phyloP scores from a whole-genome alignment of 1,140 invertebrate species.

The Teleopsis dalmanni region DNA sequence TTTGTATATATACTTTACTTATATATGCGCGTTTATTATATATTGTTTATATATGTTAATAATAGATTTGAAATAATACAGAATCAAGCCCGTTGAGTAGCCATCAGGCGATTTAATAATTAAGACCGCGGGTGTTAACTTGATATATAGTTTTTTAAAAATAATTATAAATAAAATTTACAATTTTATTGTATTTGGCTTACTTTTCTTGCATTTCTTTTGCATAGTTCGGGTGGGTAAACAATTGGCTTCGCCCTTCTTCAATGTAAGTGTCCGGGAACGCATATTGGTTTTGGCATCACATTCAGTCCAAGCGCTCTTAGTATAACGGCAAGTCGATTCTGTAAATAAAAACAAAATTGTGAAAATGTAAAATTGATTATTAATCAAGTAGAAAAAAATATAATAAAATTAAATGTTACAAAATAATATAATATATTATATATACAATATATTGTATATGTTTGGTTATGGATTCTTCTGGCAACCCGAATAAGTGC shows the following conservation, averaged over 20 bases:
- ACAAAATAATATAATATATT: too few relatives aligned
- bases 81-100: too few relatives aligned
- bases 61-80: too few relatives aligned
- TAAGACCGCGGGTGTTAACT: too few relatives aligned
- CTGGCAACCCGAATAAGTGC: too few relatives aligned
- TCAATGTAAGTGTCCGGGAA: slow-evolving; percentile 68
- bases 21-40: too few relatives aligned
- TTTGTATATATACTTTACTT: too few relatives aligned
- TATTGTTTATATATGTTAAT: too few relatives aligned
- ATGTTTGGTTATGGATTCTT: too few relatives aligned
- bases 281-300: slow-evolving; percentile 71
- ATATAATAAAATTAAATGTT: background rate
- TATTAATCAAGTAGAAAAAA: background rate
- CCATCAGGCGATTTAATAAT: too few relatives aligned
- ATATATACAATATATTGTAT: too few relatives aligned
- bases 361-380: background rate
- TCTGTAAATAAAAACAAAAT: slow-evolving; percentile 12
- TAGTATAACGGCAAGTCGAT: slow-evolving; percentile 65
- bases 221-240: slow-evolving; percentile 71
- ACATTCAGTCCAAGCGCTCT: slow-evolving; percentile 78
- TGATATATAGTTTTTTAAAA: too few relatives aligned
- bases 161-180: background rate
- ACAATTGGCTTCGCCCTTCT: slow-evolving; percentile 71
- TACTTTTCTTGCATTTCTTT: slow-evolving; percentile 86
- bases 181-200: slow-evolving; percentile 10